Percentiles rank a stretch among this genome's conserved stretches.
Evolutionary conservation across 2,797 vertebrate species (phyloP).

Genomic region (Diplodus puntazzo): DNA sequence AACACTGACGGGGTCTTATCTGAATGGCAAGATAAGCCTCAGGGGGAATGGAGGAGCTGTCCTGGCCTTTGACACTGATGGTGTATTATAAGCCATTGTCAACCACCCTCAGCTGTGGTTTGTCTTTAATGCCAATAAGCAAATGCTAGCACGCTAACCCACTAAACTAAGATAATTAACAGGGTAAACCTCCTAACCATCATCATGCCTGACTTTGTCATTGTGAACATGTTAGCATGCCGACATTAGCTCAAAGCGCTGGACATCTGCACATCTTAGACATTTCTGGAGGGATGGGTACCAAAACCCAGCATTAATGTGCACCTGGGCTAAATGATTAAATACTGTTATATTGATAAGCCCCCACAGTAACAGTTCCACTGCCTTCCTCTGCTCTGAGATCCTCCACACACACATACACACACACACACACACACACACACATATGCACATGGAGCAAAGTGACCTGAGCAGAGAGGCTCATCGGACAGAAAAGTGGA

Average conservation of each 20-base stretch:
- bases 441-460: too few relatives aligned
- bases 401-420: too few relatives aligned
- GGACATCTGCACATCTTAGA: background rate
- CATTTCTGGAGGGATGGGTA: background rate
- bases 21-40: conserved; percentile 52
- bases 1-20: conserved; percentile 52
- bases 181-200: background rate
- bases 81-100: background rate
- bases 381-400: too few relatives aligned
- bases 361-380: too few relatives aligned
- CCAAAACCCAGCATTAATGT: too few relatives aligned
- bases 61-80: conserved; percentile 10
- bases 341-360: too few relatives aligned
- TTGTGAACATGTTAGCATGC: background rate
- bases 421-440: too few relatives aligned
- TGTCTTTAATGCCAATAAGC: background rate
- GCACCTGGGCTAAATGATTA: too few relatives aligned
- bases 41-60: conserved; percentile 30
- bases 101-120: background rate
- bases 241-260: background rate
- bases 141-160: background rate
- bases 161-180: background rate
- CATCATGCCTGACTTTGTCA: background rate
- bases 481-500: too few relatives aligned
- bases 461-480: too few relatives aligned